A percentile compares a stretch with the other conserved stretches of the same genome.
Conservation (phyloP, 2,113 vertebrate species). For the Craseonycteris thonglongyai region DNA sequence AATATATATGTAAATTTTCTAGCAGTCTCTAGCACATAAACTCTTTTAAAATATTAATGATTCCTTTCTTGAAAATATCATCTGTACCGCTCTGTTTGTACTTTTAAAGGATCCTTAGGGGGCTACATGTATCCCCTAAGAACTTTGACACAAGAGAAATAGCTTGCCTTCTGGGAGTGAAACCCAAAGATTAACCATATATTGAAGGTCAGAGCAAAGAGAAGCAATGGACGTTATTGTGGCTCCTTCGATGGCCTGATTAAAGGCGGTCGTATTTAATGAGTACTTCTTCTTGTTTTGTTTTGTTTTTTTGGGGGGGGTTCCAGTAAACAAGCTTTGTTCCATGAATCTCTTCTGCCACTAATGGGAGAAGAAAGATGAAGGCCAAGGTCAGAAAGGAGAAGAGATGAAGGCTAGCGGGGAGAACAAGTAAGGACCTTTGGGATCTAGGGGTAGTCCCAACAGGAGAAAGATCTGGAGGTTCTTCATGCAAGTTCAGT, state of each 20-base stretch:
- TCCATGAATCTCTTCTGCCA: not conserved
- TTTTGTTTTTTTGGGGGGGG: no score
- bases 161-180: not conserved
- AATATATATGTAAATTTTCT: not conserved
- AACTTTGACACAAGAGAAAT: not conserved
- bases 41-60: slow-evolving; percentile 8
- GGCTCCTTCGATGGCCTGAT: not conserved
- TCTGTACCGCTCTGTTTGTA: not conserved
- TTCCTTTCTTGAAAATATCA: not conserved
- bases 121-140: not conserved
- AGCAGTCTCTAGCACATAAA: not conserved
- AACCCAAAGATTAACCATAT: not conserved
- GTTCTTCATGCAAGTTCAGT: not conserved
- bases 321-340: not conserved
- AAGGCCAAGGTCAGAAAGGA: not conserved
- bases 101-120: not conserved
- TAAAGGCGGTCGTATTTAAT: not conserved
- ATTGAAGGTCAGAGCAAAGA: not conserved
- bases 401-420: not conserved
- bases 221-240: not conserved
- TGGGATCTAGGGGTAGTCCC: not conserved
- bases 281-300: not conserved
- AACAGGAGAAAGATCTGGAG: not conserved
- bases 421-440: not conserved
- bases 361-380: not conserved